Base-by-base conservation (phyloP, 2,113 vertebrate genomes). In the Colossoma macropomum region DNA sequence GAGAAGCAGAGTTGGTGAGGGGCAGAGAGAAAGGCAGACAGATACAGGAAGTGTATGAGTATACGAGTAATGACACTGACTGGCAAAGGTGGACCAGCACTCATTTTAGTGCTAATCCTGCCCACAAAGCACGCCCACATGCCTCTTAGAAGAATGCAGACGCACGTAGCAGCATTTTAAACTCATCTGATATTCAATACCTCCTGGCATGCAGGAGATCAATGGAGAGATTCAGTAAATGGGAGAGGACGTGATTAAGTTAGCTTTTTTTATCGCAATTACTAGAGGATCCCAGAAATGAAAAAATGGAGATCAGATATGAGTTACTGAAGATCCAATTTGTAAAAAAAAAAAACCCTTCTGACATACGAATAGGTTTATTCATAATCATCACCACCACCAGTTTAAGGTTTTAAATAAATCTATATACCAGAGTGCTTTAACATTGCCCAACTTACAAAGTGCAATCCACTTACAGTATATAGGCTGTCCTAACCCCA, bases 181-280 rank as follows among this genome's bases (percentile, higher is more conserved):
- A 78, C 80, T 72, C 81, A 76, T 86, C 48, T 83, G 86, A 85
- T 82, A 90, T 90, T 84, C 77, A 89, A 90, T 87, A 86, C 84
- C 87, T 89, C 86, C 89, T 84, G 76, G 79, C 48, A 70, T 68
- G 77, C 70, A 62, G 68, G 56, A 77, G 88, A 93, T 93, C 90
- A 90, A 89, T 92, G 77, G 65, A 84, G 81, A 83, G 76, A 88
- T 88, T 86, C 73, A 74, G 69, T 86, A 89, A 68, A 92, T 89
- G 91, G 90, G 79, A 73, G 85, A 87, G 68, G 79, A 71, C 80
- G 76, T 91, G 84, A 94, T 92, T 88, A 84, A 89, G 86, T 92
- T 93, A 89, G 52, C 30, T 87, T 68, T 86, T 83, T 89, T 89
- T 88, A 84, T 54, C 7, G 19, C 88, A 91, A 77, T 85, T 12